Evolutionary conservation across 35 echinoderm and acorn worm species (phyloP), one percentile per base, ranked within the genome.

Genomic region (Heliocidaris erythrogramma): DNA sequence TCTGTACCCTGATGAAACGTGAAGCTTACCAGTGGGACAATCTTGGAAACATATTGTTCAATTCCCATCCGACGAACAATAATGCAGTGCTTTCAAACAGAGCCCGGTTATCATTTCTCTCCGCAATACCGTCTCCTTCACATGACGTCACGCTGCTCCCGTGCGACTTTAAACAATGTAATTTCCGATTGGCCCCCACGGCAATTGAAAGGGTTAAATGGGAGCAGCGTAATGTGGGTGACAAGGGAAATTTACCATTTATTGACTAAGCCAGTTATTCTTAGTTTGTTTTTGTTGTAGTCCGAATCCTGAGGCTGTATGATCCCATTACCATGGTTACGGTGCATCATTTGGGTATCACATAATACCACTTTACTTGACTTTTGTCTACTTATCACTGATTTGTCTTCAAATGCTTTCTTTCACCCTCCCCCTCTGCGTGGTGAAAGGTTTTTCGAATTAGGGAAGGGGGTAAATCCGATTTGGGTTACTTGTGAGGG

Each of bases 111-210:
- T 78, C 65, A 78, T 24, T 78, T 27, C 14, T 0, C 65, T 17
- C 65, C 27, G 17, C 65, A 78, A 78, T n/a, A 24, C 65, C 2
- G 21, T 78, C 65, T 27, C 27, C 65, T 18, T 78, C 21, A 42
- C 35, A 78, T 78, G 65, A 78, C 65, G 65, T 78, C 65, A 78
- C 65, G 65, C 65, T 78, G 65, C 65, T 78, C 65, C 65, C 65
- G 65, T 24, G 65, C 17, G 65, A 78, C 65, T 78, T 78, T 78
- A n/a, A 78, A 78, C 65, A 78, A 78, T 78, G 65, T 78, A 78
- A 78, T 78, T 78, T 78, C 65, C 65, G 65, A 78, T 78, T 21
- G 65, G 65, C 65, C 65, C 65, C 35, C 65, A 27, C 65, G 65
- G 65, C 65, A 24, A 78, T n/a, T 78, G 65, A 7, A 27, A 27